Base-by-base conservation (phyloP, 2,797 vertebrate species). In the Sciaenops ocellatus region DNA sequence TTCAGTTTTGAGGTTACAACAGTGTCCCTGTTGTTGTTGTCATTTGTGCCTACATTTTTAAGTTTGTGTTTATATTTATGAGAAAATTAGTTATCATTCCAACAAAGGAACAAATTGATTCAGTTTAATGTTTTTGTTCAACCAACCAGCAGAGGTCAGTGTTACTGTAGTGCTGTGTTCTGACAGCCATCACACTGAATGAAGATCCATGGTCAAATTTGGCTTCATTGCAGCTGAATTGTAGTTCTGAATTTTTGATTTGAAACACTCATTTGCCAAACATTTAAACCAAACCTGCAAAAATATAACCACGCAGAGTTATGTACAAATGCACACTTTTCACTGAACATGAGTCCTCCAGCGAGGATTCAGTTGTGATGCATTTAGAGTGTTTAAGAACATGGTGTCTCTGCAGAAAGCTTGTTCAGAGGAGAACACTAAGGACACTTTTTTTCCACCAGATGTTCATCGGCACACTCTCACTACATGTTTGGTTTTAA, bases 141-240 rank as follows among this genome's bases (percentile, higher is more conserved):
- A 20, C 30, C 6, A 34, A 50, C 78, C 90, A 90, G 78, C 79
- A 91, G 90, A 78, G 84, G 89, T 62, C 91, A 87, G 85, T 64
- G 55, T 69, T 46, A 24, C 5, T 12, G 24, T 3, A 65, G 5
- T 18, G 46, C 3, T 0, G 0, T 55, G 50, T 41, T 47, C 16
- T 64, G n/a, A 65, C 1, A 6, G 24, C 16, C 7, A 44, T 15
- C 30, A 4, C 16, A 13, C 2, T 22, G 5, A 7, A 51, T 26
- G 10, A 30, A 55, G 24, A 72, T 38, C 34, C 34, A 46, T 28
- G 8, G 1, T 50, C 51, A 0, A 77, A 59, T 17, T 26, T 2
- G 0, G 7, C 13, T 12, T n/a, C 5, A 52, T 16, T 47, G 47
- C 28, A 48, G 18, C 5, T 61, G 18, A 42, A 60, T 50, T 22